These are phyloP conservation scores for Zophobas atratus DNA, from an alignment of 1,140 invertebrate genomes.

Conservation along the genomic window DNA sequence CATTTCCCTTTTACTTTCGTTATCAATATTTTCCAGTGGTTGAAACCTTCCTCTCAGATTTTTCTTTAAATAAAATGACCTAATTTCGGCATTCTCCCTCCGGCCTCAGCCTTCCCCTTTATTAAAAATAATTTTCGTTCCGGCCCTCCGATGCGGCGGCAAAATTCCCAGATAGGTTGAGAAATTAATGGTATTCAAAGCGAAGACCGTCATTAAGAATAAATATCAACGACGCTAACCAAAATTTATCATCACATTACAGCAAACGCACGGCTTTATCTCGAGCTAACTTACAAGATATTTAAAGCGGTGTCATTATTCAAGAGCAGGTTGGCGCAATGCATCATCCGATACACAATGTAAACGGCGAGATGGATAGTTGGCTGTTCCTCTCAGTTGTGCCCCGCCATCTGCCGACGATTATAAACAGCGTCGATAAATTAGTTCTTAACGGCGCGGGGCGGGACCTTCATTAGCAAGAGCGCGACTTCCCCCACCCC, in stretches of 20 bases:
- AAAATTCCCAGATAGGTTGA: slow-evolving; percentile 7
- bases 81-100: too few relatives aligned
- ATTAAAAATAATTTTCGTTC: slow-evolving; percentile 30
- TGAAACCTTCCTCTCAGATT: too few relatives aligned
- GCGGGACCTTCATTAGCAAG: slow-evolving; percentile 39
- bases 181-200: slow-evolving; percentile 49
- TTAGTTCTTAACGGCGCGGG: slow-evolving; percentile 53
- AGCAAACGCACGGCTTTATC: slow-evolving; percentile 52
- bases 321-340: slow-evolving; percentile 57
- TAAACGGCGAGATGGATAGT: slow-evolving; percentile 51
- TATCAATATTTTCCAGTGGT: neutral
- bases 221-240: slow-evolving; percentile 52
- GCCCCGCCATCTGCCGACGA: slow-evolving; percentile 51
- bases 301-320: slow-evolving; percentile 57
- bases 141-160: neutral
- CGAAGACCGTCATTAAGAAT: slow-evolving; percentile 52
- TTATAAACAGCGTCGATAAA: slow-evolving; percentile 58
- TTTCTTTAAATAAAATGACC: too few relatives aligned
- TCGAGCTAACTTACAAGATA: slow-evolving; percentile 57
- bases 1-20: neutral
- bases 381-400: slow-evolving; percentile 19
- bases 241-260: slow-evolving; percentile 58
- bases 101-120: neutral
- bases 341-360: slow-evolving; percentile 56
- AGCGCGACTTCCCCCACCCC: neutral